Base-by-base conservation (phyloP, 2,888 invertebrate species). In the Bhutanitis thaidina region DNA sequence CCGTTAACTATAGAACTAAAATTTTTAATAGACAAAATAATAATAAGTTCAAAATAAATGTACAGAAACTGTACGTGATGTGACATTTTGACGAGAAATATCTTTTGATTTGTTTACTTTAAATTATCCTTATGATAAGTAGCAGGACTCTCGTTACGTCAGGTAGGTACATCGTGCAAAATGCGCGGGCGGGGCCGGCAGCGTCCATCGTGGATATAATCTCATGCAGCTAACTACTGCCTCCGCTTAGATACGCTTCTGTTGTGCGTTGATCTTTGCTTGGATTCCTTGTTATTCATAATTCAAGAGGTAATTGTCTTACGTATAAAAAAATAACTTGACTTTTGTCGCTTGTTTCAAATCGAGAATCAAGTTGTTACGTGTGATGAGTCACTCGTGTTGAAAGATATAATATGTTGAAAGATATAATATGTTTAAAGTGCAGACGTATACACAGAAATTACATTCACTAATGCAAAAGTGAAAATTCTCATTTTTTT, bases 221-320 rank as follows among this genome's bases (percentile, higher is more conserved):
- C 40, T 13, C 30, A 25, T 29, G 40, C 20, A 10, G 7, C 39
- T 38, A 38, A 46, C 38, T 10, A 12, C 30, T 29, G 13, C 36
- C 27, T 36, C 12, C 7, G 13, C 10, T 34, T 35, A 39, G 36
- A 36, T 45, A 27, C 29, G n/a, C 32, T 43, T 40, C 44, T 44
- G 44, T 44, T 29, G 27, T n/a, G 9, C 20, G 25, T 39, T 39
- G 34, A 47, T 47, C 47, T 47, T 25, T 34, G 5, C 10, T 32
- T 15, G n/a, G 34, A 47, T 34, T 40, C 34, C 39, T 38, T 38
- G 10, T 3, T 4, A 34, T 36, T 16, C 14, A 44, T 44, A 44
- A 44, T 36, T 12, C 3, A 34, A 34, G 8, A 12, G 12, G 12
- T 34, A 34, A 34, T 13, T 5, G 27, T 27, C 10, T 9, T 30